Conservation (phyloP, 2,888 invertebrate species). For the Lasioglossum oenotherae region DNA sequence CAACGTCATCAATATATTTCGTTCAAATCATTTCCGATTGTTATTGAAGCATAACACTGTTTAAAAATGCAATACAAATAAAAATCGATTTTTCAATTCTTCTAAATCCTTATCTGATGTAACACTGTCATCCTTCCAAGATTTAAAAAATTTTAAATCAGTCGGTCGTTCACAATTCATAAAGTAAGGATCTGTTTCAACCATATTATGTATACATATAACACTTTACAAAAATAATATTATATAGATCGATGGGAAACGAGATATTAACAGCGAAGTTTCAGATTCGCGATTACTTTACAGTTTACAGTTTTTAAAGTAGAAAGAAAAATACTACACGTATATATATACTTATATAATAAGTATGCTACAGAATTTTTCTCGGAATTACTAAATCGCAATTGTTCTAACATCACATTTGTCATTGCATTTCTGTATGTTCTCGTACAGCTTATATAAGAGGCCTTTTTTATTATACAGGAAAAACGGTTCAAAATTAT, state of each 20-base stretch:
- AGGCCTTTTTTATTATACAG: background rate
- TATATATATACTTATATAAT: background rate
- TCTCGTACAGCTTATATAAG: background rate
- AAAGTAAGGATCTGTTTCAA: background rate
- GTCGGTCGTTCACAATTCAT: background rate
- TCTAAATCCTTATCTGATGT: background rate
- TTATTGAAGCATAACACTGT: background rate
- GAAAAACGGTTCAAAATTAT: constrained; percentile 1
- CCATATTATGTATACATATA: background rate
- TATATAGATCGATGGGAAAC: background rate
- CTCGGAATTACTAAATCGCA: background rate
- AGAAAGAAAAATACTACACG: background rate
- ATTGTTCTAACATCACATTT: constrained; percentile 8
- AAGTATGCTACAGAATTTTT: background rate
- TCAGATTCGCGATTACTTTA: background rate
- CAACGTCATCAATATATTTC: background rate
- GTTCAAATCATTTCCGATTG: background rate
- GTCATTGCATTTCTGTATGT: background rate
- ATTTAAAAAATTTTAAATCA: background rate
- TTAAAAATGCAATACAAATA: background rate
- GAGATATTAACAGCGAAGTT: background rate
- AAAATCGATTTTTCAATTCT: background rate
- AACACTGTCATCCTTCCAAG: background rate
- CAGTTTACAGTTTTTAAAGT: background rate
- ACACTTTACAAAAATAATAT: background rate